phyloP scores from a whole-genome alignment of 2,888 invertebrate genomes.

The Pyrgus malvae region DNA sequence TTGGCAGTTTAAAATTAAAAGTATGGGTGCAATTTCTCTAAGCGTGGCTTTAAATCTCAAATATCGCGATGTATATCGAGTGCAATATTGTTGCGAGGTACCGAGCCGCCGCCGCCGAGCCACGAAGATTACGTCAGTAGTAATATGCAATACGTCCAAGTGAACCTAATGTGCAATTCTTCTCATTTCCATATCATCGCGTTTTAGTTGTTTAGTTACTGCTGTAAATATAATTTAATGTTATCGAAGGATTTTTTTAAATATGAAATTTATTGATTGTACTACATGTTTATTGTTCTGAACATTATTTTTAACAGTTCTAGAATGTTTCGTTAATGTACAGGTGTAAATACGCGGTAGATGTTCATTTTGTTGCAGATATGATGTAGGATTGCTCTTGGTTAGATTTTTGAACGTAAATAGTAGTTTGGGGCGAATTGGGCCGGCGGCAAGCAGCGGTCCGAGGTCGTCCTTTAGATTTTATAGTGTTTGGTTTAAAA shows the following conservation, averaged over 20 bases:
- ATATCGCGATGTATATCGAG: not conserved
- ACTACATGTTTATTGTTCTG: constrained; percentile 71
- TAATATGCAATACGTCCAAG: constrained; percentile 72
- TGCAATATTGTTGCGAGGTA: not conserved
- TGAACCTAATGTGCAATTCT: constrained; percentile 77
- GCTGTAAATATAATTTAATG: constrained; percentile 78
- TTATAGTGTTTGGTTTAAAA: constrained; percentile 32
- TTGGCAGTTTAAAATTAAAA: not conserved
- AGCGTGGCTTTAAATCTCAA: not conserved
- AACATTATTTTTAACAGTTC: constrained; percentile 70
- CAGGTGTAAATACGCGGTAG: constrained; percentile 75
- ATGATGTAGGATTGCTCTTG: constrained; percentile 42
- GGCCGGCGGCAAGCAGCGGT: constrained; percentile 15
- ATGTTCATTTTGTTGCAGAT: constrained; percentile 53
- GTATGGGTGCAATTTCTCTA: not conserved
- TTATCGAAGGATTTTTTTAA: constrained; percentile 60
- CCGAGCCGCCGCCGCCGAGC: constrained; percentile 38
- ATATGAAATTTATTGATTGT: constrained; percentile 68
- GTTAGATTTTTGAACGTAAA: constrained; percentile 34
- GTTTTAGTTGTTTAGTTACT: constrained; percentile 75
- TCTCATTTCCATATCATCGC: constrained; percentile 77
- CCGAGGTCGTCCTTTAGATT: constrained; percentile 13
- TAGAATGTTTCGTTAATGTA: constrained; percentile 77
- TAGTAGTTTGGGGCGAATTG: constrained; percentile 20
- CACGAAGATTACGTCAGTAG: constrained; percentile 47